Conservation (phyloP, 2,888 invertebrate species). For the Acanthococcus lagerstroemiae region DNA sequence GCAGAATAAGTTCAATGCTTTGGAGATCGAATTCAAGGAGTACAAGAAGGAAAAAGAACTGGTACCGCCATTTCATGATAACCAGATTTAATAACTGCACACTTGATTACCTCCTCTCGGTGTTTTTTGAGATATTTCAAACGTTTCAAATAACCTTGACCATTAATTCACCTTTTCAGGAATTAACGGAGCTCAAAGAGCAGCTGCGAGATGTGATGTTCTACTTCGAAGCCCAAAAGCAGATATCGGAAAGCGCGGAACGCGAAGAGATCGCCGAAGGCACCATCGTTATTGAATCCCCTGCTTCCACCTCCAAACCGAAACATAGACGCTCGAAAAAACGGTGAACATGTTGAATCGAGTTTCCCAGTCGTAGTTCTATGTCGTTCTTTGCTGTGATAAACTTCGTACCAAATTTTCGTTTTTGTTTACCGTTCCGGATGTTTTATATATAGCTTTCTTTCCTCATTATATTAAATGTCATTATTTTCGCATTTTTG, state of each 20-base stretch:
- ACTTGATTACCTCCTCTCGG: too few species aligned
- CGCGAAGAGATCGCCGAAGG: constrained; percentile 53
- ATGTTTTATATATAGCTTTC: too few species aligned
- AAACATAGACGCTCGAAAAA: constrained; percentile 10
- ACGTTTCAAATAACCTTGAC: background rate
- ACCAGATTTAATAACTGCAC: too few species aligned
- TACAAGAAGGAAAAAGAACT: constrained; percentile 42
- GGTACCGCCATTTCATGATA: constrained; percentile 33
- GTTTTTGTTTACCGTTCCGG: too few species aligned
- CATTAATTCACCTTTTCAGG: constrained; percentile 39
- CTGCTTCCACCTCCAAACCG: background rate
- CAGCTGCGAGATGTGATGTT: constrained; percentile 96
- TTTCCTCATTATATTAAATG: too few species aligned
- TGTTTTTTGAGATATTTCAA: too few species aligned
- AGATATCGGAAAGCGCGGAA: constrained; percentile 49
- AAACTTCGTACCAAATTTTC: too few species aligned
- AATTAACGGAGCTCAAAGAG: constrained; percentile 77
- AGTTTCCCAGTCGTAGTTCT: too few species aligned
- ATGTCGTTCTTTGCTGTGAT: too few species aligned
- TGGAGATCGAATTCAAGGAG: constrained; percentile 46
- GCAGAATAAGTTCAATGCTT: constrained; percentile 52
- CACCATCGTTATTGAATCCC: constrained; percentile 47
- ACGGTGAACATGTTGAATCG: too few species aligned
- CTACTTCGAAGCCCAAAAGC: constrained; percentile 77
- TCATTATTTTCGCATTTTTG: too few species aligned